Base-by-base conservation (phyloP, 2,113 vertebrate species). In the Sylvietta virens region DNA sequence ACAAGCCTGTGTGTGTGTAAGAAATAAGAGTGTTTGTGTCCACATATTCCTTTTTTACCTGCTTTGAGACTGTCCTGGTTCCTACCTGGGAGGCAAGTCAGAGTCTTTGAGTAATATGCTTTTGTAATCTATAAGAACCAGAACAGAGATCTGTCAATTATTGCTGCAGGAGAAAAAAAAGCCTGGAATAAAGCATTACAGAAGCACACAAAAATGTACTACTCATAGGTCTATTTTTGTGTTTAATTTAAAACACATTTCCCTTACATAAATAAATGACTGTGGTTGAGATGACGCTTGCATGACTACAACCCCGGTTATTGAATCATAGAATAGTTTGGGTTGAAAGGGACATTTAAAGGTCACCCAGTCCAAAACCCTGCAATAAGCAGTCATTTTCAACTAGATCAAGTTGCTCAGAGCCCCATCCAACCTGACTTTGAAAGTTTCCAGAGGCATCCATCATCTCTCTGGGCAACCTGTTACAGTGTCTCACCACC, bases 31-130 rank as follows among this genome's bases (percentile, higher is more conserved):
- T n/a, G 37, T 30, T 61, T 77, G 51, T 81, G 61, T 51, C 23
- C 26, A 28, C 1, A 1, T 33, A 31, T 42, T 71, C 47, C 37
- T 56, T 16, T 82, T 97, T 98, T 90, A 99, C 98, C 98, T 98
- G 98, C 98, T 98, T 98, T 98, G n/a, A 98, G 98, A 94, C 98
- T 98, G 91, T 98, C 98, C 23, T 98, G 98, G 81, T 98, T 99
- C 96, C 99, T 99, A 97, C 98, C 98, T 30, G 98, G 98, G 94
- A 99, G 98, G 95, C 98, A 99, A 53, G 98, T 98, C 73, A 98
- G 93, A 35, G 98, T 98, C 94, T 98, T 98, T 76, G 97, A 98
- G 90, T 98, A 93, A 83, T 98, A 98, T 1, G 98, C 97, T 97
- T 99, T 99, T 97, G 99, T 99, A 76, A 98, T 98, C 99, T 99